These are phyloP conservation scores for Orthonevra nobilis DNA, from an alignment of 2,888 invertebrate species.

Conservation along the genomic window DNA sequence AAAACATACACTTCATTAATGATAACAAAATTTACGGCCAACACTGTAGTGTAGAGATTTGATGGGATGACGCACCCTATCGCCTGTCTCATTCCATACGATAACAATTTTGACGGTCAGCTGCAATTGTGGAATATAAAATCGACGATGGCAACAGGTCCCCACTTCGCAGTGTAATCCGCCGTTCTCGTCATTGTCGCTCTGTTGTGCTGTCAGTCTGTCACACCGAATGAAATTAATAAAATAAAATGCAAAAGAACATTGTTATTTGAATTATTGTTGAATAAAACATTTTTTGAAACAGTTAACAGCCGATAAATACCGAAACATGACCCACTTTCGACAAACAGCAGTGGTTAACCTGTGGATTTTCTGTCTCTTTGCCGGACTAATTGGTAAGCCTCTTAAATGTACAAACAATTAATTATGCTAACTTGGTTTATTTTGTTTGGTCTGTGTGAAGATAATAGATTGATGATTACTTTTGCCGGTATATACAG, in stretches of 20 bases:
- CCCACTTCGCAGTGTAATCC: constrained; percentile 3
- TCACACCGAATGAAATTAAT: too few species aligned
- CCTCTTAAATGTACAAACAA: too few species aligned
- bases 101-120: constrained; percentile 29
- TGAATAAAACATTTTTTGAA: constrained; percentile 4
- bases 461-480: constrained; percentile 23
- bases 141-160: constrained; percentile 49
- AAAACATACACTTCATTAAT: too few species aligned
- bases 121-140: not conserved
- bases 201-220: too few species aligned
- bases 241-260: not conserved
- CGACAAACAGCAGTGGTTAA: not conserved
- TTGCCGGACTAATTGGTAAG: constrained; percentile 32
- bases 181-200: not conserved
- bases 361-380: constrained; percentile 12
- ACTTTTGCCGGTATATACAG: constrained; percentile 28
- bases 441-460: constrained; percentile 8
- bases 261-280: not conserved
- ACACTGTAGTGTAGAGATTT: constrained; percentile 42
- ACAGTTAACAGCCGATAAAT: not conserved
- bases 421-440: too few species aligned
- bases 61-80: too few species aligned
- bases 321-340: constrained; percentile 3
- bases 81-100: too few species aligned
- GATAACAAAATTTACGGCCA: constrained; percentile 14